Conservation (phyloP, 2,888 invertebrate species). For the Acanthoscelides obtectus region DNA sequence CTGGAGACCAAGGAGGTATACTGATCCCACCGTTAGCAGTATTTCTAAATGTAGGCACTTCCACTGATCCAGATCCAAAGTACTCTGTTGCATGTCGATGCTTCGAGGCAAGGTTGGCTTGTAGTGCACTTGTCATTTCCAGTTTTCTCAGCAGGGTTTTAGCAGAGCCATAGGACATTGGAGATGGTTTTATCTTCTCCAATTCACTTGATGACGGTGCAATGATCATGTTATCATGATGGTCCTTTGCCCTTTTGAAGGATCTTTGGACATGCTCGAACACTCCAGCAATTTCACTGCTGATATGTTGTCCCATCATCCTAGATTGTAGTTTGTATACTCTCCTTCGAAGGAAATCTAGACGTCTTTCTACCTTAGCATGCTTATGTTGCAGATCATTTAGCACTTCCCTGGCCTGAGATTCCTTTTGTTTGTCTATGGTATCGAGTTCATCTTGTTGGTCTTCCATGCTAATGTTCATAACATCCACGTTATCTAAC, state of each 20-base stretch:
- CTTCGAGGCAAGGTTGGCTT: constrained; percentile 41
- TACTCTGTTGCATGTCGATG: constrained; percentile 45
- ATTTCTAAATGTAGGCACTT: constrained; percentile 32
- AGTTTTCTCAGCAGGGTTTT: constrained; percentile 54
- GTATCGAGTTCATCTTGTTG: constrained; percentile 46
- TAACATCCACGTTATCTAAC: constrained; percentile 52
- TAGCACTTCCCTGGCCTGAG: constrained; percentile 51
- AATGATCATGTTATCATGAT: constrained; percentile 2
- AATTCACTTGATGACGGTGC: constrained; percentile 9
- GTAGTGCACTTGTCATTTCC: constrained; percentile 48
- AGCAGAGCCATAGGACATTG: constrained; percentile 52
- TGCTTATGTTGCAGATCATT: constrained; percentile 53
- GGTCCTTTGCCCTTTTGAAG: constrained; percentile 36
- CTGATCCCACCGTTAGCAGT: constrained; percentile 37
- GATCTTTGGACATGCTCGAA: constrained; percentile 67
- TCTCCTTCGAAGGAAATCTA: constrained; percentile 68
- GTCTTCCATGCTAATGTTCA: constrained; percentile 50
- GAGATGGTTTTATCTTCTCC: constrained; percentile 38
- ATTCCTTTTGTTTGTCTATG: constrained; percentile 43
- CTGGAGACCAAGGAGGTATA: constrained; percentile 47
- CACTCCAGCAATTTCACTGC: constrained; percentile 73
- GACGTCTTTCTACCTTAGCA: constrained; percentile 61
- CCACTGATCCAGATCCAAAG: constrained; percentile 52
- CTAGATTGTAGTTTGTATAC: constrained; percentile 72
- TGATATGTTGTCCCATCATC: constrained; percentile 70